phyloP scores from a whole-genome alignment of 2,888 invertebrate species.

The Dasypolia templi region DNA sequence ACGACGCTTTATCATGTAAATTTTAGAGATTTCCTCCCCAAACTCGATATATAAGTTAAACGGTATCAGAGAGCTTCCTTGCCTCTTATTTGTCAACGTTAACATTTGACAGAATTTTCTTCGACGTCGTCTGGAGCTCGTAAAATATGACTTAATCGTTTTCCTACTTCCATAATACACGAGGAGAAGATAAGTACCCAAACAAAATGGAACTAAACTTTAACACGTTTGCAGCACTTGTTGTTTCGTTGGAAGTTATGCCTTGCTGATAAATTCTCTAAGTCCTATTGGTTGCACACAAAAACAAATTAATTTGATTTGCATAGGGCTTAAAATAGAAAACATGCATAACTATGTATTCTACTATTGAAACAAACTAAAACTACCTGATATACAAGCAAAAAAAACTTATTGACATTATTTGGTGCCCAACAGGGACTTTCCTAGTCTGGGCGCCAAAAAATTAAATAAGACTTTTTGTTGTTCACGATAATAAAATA shows the following conservation, averaged over 20 bases:
- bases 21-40: slow-evolving; percentile 83
- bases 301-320: slow-evolving; percentile 10
- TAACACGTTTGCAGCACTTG: slow-evolving; percentile 24
- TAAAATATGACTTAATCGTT: slow-evolving; percentile 51
- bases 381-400: background rate
- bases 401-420: background rate
- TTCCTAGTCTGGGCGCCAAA: slow-evolving; percentile 24
- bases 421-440: slow-evolving; percentile 18
- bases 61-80: slow-evolving; percentile 72
- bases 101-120: slow-evolving; percentile 48
- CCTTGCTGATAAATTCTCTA: slow-evolving; percentile 5
- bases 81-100: slow-evolving; percentile 64
- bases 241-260: slow-evolving; percentile 26
- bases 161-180: slow-evolving; percentile 26
- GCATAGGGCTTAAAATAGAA: background rate
- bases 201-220: slow-evolving; percentile 38
- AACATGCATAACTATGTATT: background rate
- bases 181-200: slow-evolving; percentile 24
- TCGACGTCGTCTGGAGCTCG: slow-evolving; percentile 28
- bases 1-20: slow-evolving; percentile 86
- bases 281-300: background rate
- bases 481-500: slow-evolving; percentile 60
- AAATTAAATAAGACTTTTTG: slow-evolving; percentile 32
- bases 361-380: background rate
- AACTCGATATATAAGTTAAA: slow-evolving; percentile 85